These are phyloP conservation scores for Sialia sialis DNA, from an alignment of 2,113 vertebrate genomes.

Conservation along the genomic window DNA sequence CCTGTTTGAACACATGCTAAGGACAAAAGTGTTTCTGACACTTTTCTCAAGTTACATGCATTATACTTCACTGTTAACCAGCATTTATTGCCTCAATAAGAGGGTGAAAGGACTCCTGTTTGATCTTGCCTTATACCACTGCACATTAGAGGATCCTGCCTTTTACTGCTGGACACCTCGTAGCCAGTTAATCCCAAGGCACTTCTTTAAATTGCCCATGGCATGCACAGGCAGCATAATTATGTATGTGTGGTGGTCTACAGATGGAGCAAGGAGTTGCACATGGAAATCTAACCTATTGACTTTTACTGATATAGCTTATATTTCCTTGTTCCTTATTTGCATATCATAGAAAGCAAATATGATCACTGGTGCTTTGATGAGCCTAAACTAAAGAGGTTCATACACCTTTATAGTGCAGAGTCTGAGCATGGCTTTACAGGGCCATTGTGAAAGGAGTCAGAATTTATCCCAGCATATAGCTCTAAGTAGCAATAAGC, in stretches of 20 bases:
- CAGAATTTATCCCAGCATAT: background rate
- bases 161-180: background rate
- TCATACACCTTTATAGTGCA: background rate
- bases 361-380: background rate
- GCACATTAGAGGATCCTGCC: rapidly evolving
- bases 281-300: background rate
- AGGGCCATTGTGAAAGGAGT: background rate
- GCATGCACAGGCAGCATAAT: background rate
- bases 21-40: background rate
- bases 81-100: background rate
- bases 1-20: background rate
- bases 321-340: background rate
- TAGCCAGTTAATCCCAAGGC: background rate
- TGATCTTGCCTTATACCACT: background rate
- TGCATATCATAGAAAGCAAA: background rate
- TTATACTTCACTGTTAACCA: background rate
- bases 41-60: background rate
- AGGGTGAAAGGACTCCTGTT: background rate
- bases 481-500: background rate
- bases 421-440: background rate
- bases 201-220: background rate
- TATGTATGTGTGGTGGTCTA: background rate
- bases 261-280: background rate
- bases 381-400: background rate
- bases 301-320: background rate